Percentiles rank a stretch among this genome's conserved stretches.
Evolutionary conservation across 1,140 invertebrate genomes (phyloP).

Genomic region (Prorops nasuta): DNA sequence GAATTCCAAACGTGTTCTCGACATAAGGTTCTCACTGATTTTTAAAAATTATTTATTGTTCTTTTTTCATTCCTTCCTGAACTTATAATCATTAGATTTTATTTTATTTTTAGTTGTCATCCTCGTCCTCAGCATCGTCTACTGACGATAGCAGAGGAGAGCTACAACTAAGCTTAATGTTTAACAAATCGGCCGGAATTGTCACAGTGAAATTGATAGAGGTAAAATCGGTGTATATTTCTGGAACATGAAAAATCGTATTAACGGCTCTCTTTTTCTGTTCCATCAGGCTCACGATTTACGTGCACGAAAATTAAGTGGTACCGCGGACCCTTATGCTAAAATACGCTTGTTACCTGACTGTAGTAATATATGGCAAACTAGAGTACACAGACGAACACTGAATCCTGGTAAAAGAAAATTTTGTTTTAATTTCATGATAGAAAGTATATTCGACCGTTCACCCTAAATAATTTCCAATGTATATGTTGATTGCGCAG

Average conservation of each 20-base stretch:
- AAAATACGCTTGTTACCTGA: constrained; percentile 62
- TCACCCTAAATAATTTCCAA: neutral
- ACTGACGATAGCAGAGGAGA: constrained; percentile 54
- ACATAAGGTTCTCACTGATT: constrained; percentile 47
- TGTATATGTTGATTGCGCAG: neutral
- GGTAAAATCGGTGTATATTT: no score
- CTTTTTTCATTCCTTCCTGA: constrained; percentile 23
- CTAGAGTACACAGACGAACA: constrained; percentile 64
- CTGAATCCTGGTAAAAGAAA: constrained; percentile 64
- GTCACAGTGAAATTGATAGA: constrained; percentile 57
- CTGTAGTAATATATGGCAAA: constrained; percentile 63
- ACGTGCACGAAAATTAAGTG: constrained; percentile 60
- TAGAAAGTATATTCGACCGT: no score
- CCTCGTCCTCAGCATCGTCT: constrained; percentile 30
- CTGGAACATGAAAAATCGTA: neutral
- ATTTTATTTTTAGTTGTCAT: constrained; percentile 22
- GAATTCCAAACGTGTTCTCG: constrained; percentile 61
- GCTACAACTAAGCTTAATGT: constrained; percentile 53
- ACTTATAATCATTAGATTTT: constrained; percentile 24
- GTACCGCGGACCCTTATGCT: constrained; percentile 62
- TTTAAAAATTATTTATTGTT: constrained; percentile 8
- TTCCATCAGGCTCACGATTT: constrained; percentile 58
- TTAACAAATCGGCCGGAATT: constrained; percentile 54
- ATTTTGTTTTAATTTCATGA: no score
- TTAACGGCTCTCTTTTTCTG: neutral